Evolutionary conservation across 2,797 vertebrate species (phyloP), one percentile per base, ranked within the genome.

Genomic region (Aldrovandia affinis): DNA sequence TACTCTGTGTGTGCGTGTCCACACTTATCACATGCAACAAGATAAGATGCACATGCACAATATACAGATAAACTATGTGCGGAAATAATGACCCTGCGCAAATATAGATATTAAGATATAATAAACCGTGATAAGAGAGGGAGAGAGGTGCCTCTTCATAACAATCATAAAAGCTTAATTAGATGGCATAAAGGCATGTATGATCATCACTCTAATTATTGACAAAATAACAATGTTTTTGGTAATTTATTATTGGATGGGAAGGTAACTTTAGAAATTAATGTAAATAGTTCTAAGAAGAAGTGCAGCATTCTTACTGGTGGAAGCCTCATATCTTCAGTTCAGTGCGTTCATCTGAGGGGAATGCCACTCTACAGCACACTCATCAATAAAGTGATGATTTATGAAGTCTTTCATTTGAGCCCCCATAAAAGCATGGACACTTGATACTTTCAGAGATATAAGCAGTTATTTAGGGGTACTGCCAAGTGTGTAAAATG

Each of bases 351-450:
- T 18, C 1, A 73, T 39, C 28, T 6, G 33, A 25, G 5, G 18
- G 68, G 68, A 73, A 73, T 73, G 36, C 22, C 33, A 22, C 36
- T 33, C n/a, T 73, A 42, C 36, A 20, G 36, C 68, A 39, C 36
- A 6, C 33, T 73, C 68, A 73, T 73, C 68, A 73, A 22, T 22
- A 33, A 18, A 42, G 15, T 73, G 68, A 42, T 73, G 68, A 73
- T 73, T 73, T 73, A 73, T 42, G 68, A 73, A 73, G 68, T 39
- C 36, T 73, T 73, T 42, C 36, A 42, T 42, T 39, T 39, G 20
- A 18, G 39, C 39, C 68, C 68, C 39, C 68, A 73, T 73, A 73
- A 73, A 73, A 39, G 18, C 68, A 30, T 73, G 20, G 68, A 73
- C 33, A 73, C 68, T 20, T 20, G 39, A 73, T 73, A 73, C 68